phyloP scores from a whole-genome alignment of 1,140 invertebrate species.

The Drosophila busckii region DNA sequence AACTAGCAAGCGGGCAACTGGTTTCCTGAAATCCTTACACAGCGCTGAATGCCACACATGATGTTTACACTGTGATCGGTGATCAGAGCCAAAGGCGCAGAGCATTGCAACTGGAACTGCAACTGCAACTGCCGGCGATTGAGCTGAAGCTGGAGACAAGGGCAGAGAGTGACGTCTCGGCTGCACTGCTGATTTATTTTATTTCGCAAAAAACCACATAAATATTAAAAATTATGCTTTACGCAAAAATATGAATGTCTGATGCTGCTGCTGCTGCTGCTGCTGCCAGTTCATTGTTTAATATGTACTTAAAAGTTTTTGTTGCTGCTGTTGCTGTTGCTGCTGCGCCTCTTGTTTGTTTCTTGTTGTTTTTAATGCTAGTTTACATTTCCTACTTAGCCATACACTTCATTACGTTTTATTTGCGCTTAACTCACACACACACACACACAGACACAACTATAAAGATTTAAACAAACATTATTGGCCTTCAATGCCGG shows the following conservation, averaged over 20 bases:
- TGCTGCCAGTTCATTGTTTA: background rate
- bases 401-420: constrained; percentile 55
- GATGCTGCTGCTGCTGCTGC: constrained; percentile 15
- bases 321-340: background rate
- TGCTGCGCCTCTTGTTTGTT: constrained; percentile 35
- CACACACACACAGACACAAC: constrained; percentile 3
- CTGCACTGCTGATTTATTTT: constrained; percentile 69
- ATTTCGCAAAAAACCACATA: constrained; percentile 71
- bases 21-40: constrained; percentile 47
- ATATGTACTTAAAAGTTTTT: constrained; percentile 34
- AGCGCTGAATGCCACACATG: constrained; percentile 70
- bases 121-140: constrained; percentile 15
- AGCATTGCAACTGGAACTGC: constrained; percentile 23
- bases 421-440: constrained; percentile 55
- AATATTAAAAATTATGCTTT: constrained; percentile 72
- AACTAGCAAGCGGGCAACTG: constrained; percentile 35
- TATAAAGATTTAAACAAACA: constrained; percentile 65
- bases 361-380: constrained; percentile 39
- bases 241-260: constrained; percentile 66
- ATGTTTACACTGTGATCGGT: constrained; percentile 49
- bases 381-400: constrained; percentile 74
- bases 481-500: constrained; percentile 65
- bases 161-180: constrained; percentile 52
- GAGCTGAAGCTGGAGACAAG: constrained; percentile 5
- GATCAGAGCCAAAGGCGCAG: constrained; percentile 7